Evolutionary conservation across 2,797 vertebrate species (phyloP), one percentile per base, ranked within the genome.

Genomic region (Protosalanx chinensis): DNA sequence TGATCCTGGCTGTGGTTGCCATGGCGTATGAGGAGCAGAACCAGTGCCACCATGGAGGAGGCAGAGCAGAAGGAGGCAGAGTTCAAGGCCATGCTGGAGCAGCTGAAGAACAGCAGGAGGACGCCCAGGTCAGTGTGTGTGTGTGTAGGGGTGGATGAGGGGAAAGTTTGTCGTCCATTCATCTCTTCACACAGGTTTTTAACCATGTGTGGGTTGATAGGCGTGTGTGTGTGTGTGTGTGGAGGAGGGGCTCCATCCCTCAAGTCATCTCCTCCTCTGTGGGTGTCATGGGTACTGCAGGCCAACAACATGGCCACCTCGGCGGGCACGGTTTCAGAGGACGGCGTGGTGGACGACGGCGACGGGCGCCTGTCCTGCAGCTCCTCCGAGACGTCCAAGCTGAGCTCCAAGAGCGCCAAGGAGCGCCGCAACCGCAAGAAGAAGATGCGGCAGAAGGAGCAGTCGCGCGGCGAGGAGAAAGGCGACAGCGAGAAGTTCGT

Each of bases 21-120:
- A 99, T 99, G 98, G 98, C 98, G 73, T 99, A 99, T 1, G 98
- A 99, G 84, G 98, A 99, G 81, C 98, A 99, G 92, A 99, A 99
- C 88, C 98, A 99, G 87, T n/a, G 98, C 98, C n/a, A 99, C 97
- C 0, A 85, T 98, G 64, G 97, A 98, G 88, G 98, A 99, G 88
- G 98, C 98, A 0, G 96, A 99, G 83, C 96, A 95, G 86, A 99
- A 99, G 84, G 98, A 99, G 80, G 95, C 94, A 0, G 97, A 99
- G 75, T 99, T 99, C 86, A 98, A 99, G 77, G 96, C 96, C 72
- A 99, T 99, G 97, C 83, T 99, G 86, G 98, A 99, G 64, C 96
- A 98, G 67, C 82, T 99, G 70, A 99, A 97, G 82, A 98, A 75
- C 95, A 97, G 61, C 97, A 99, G 82, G 98, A 99, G 61, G 97